Conservation (phyloP, 2,113 vertebrate genomes). For the Romanogobio albipinnatus region DNA sequence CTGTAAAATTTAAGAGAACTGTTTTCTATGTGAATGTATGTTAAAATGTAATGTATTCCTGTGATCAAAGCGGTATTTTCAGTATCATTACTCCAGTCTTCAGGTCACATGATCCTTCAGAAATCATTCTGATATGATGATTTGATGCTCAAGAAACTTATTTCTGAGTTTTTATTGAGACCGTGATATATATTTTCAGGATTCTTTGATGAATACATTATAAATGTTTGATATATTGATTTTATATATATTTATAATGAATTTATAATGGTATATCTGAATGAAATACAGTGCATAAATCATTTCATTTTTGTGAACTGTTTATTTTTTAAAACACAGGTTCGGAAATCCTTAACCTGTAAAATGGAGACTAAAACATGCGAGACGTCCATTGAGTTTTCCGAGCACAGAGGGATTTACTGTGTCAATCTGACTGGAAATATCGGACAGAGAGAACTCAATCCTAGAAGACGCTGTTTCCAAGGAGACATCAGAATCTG, state of each 20-base stretch:
- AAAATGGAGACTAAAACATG: fast-evolving
- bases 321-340: not conserved
- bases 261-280: too few species aligned
- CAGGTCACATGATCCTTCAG: not conserved
- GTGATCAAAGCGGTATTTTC: not conserved
- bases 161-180: too few species aligned
- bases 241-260: too few species aligned
- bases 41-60: not conserved
- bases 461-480: not conserved
- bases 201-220: too few species aligned
- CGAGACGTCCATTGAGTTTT: not conserved
- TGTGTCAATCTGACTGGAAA: not conserved
- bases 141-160: too few species aligned
- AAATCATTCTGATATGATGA: not conserved
- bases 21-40: not conserved
- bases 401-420: slow-evolving; percentile 5
- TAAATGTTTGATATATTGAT: too few species aligned
- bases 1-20: not conserved
- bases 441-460: not conserved
- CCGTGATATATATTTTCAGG: too few species aligned
- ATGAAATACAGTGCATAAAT: not conserved
- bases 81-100: not conserved
- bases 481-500: not conserved
- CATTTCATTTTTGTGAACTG: not conserved
- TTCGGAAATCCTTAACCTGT: not conserved